phyloP scores from a whole-genome alignment of 2,888 invertebrate species.

The Andrena hattorfiana region DNA sequence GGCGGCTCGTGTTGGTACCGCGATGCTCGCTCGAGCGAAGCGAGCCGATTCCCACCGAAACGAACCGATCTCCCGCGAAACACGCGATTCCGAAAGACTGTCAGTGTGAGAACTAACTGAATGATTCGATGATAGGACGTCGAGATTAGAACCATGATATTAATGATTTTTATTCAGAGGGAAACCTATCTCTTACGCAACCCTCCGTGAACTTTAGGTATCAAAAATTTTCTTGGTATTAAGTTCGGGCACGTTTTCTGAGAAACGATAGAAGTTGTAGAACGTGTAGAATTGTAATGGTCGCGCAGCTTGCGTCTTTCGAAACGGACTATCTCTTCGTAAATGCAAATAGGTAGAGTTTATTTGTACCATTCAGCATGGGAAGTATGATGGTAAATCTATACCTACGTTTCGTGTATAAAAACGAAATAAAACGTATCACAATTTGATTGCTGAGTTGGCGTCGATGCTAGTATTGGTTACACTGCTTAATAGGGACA shows the following conservation, averaged over 20 bases:
- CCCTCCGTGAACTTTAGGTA: neutral
- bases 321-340: no score
- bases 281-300: neutral
- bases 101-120: conserved; percentile 21
- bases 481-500: neutral
- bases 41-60: conserved; percentile 65
- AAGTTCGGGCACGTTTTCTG: neutral
- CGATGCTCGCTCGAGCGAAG: conserved; percentile 58
- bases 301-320: neutral
- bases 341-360: no score
- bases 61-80: conserved; percentile 62
- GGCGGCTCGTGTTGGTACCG: conserved; percentile 62
- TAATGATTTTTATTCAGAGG: neutral
- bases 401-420: no score
- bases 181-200: neutral
- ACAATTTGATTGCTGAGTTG: no score
- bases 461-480: neutral
- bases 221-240: neutral
- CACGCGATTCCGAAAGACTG: conserved; percentile 51
- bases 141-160: conserved; percentile 3
- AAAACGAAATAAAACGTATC: no score
- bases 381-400: no score
- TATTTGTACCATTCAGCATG: no score
- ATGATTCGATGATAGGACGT: conserved; percentile 31
- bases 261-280: neutral